A percentile compares a stretch with the other conserved stretches of the same genome.
Evolutionary conservation across 2,797 vertebrate genomes (phyloP).

Genomic region (Gallirallus australis): DNA sequence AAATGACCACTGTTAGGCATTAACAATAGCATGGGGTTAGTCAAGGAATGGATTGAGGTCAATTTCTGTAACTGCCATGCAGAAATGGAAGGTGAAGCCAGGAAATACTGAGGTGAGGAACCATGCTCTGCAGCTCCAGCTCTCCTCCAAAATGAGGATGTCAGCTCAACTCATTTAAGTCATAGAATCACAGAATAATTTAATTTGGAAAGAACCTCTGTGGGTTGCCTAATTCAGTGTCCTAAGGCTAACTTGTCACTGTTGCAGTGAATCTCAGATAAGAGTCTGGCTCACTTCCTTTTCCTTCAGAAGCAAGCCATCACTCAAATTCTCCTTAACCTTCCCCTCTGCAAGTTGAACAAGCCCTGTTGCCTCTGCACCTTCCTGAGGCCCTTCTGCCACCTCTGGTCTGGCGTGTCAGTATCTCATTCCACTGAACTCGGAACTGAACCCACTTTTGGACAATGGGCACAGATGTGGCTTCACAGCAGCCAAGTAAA

Average conservation of each 20-base stretch:
- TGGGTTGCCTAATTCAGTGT: neutral
- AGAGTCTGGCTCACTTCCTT: neutral
- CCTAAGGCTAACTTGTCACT: neutral
- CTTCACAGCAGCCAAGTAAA: neutral
- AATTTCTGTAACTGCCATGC: neutral
- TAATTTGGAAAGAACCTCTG: neutral
- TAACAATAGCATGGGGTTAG: neutral
- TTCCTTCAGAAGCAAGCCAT: neutral
- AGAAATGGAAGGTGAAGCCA: neutral
- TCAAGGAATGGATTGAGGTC: fast-evolving
- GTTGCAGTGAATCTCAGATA: neutral
- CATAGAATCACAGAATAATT: neutral
- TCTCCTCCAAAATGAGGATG: neutral
- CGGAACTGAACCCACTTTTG: neutral
- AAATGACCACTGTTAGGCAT: neutral
- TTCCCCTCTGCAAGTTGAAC: neutral
- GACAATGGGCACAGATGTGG: neutral
- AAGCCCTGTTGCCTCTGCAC: neutral
- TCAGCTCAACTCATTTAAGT: neutral
- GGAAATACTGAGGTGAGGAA: neutral
- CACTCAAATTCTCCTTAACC: neutral
- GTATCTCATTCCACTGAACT: neutral
- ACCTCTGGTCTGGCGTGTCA: neutral
- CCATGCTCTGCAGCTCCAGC: neutral
- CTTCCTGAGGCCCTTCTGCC: neutral